These are phyloP conservation scores for Sinocyclocheilus rhinocerous DNA, from an alignment of 2,113 vertebrate genomes.

Conservation along the genomic window DNA sequence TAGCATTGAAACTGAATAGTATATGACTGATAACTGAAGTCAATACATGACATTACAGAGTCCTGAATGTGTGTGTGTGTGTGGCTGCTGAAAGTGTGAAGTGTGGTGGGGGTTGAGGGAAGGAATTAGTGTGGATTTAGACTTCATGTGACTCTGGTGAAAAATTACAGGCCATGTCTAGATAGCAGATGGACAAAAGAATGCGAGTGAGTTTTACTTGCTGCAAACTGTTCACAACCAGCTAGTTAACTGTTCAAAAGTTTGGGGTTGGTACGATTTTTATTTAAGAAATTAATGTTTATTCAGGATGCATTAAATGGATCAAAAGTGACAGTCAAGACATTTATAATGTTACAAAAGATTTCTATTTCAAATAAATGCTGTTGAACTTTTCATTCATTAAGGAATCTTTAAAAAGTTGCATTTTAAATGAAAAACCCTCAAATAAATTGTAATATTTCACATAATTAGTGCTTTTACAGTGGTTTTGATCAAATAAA, in stretches of 20 bases:
- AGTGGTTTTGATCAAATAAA: background rate
- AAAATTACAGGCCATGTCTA: constrained; percentile 64
- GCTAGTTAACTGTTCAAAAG: background rate
- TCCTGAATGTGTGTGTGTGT: background rate
- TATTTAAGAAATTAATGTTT: background rate
- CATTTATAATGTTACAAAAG: background rate
- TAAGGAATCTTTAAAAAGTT: background rate
- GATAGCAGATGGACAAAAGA: constrained; percentile 46
- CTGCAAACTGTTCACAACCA: background rate
- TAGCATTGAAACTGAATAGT: background rate
- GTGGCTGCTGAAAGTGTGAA: background rate
- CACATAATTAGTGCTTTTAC: background rate
- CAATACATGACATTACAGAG: background rate
- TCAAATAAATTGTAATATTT: background rate
- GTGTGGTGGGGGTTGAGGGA: constrained; percentile 35
- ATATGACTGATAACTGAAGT: background rate
- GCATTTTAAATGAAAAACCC: no score
- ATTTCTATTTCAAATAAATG: background rate
- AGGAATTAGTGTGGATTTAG: constrained; percentile 71
- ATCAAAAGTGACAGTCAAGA: background rate
- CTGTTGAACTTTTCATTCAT: background rate
- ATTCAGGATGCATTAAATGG: background rate
- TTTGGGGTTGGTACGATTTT: background rate
- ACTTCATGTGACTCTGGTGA: constrained; percentile 72
- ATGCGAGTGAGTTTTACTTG: constrained; percentile 22